Percentiles rank a stretch among this genome's conserved stretches.
phyloP scores from a whole-genome alignment of 2,888 invertebrate genomes.

The Apantesis nais region DNA sequence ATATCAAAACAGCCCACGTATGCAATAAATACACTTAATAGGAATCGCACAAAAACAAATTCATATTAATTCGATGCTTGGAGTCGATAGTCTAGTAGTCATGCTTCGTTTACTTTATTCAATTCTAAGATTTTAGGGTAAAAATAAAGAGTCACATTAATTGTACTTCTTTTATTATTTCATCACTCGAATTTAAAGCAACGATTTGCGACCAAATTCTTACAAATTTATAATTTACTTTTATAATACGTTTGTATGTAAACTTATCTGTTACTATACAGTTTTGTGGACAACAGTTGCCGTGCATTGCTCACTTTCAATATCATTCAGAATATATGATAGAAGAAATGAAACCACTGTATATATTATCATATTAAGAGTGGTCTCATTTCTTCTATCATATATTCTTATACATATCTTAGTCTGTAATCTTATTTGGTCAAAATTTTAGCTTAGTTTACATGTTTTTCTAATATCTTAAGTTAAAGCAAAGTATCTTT shows the following conservation, averaged over 20 bases:
- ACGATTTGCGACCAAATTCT: slow-evolving; percentile 61
- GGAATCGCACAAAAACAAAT: too few relatives aligned
- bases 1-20: too few relatives aligned
- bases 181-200: slow-evolving; percentile 63
- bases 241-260: slow-evolving; percentile 44
- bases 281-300: slow-evolving; percentile 20
- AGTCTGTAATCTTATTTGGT: too few relatives aligned
- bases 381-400: neutral
- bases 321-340: too few relatives aligned
- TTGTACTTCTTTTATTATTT: slow-evolving; percentile 65
- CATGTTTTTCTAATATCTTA: neutral
- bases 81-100: too few relatives aligned
- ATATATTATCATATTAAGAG: too few relatives aligned
- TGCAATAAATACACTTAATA: too few relatives aligned
- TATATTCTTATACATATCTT: too few relatives aligned
- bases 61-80: too few relatives aligned
- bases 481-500: neutral
- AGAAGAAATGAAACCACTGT: too few relatives aligned
- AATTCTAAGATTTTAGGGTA: neutral
- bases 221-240: slow-evolving; percentile 54
- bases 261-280: slow-evolving; percentile 45
- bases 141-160: slow-evolving; percentile 21
- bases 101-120: neutral
- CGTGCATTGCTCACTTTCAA: slow-evolving; percentile 27
- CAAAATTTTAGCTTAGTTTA: neutral